Conservation (phyloP, 2,888 invertebrate genomes). For the Pachymerium ferrugineum region DNA sequence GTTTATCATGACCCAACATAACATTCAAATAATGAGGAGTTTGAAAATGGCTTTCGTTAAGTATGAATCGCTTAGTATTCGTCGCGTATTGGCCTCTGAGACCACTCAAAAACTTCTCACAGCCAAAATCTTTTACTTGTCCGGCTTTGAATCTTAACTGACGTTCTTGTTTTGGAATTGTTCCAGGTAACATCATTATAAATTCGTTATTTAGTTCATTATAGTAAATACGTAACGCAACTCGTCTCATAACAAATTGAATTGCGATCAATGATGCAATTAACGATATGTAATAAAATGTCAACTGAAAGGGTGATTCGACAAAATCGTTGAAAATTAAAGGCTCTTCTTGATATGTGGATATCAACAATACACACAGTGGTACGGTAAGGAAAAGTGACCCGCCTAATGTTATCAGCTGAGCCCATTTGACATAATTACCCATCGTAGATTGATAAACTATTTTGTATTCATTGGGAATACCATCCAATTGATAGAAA, state of each 20-base stretch:
- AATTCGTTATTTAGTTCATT: conserved; percentile 14
- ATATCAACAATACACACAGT: background rate
- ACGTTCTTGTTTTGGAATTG: background rate
- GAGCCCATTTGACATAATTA: background rate
- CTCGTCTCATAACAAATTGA: background rate
- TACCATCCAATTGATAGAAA: background rate
- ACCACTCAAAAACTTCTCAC: background rate
- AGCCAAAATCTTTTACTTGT: background rate
- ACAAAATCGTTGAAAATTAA: background rate
- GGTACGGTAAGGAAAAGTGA: background rate
- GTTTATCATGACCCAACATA: conserved; percentile 15
- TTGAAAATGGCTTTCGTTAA: background rate
- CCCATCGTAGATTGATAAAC: background rate
- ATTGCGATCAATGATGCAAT: background rate
- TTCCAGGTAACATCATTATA: background rate
- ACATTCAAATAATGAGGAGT: background rate
- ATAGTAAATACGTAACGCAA: conserved; percentile 17
- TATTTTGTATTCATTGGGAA: background rate
- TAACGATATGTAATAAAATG: background rate
- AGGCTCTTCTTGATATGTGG: background rate
- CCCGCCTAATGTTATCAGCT: no score
- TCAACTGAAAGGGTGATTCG: background rate
- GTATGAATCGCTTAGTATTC: background rate
- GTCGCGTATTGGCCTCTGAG: background rate
- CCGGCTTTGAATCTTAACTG: background rate